A percentile compares a stretch with the other conserved stretches of the same genome.
These are phyloP conservation scores for Drosophila fulvimacula DNA, from an alignment of 2,888 invertebrate genomes.

Conservation along the genomic window DNA sequence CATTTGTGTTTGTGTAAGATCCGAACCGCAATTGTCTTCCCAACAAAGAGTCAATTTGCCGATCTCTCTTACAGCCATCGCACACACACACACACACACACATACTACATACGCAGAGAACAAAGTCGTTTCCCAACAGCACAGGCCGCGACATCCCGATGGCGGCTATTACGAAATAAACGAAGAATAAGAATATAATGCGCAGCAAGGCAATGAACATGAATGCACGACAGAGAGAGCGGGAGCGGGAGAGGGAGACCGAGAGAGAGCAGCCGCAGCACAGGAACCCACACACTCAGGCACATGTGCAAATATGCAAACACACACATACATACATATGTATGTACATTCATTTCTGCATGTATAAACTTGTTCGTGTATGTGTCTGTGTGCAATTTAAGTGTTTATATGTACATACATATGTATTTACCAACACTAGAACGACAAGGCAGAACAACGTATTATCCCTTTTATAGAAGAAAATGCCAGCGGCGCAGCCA, in stretches of 20 bases:
- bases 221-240: constrained; percentile 11
- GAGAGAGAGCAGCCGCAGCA: constrained; percentile 2
- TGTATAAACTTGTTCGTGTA: constrained; percentile 6
- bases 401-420: not conserved
- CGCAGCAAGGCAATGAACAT: constrained; percentile 37
- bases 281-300: constrained; percentile 18
- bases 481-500: constrained; percentile 65
- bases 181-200: constrained; percentile 60
- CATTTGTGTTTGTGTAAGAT: not conserved
- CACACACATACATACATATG: not conserved
- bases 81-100: not conserved
- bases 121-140: constrained; percentile 13
- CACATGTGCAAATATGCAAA: constrained; percentile 1
- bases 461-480: constrained; percentile 76
- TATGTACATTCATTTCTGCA: constrained; percentile 3
- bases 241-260: not conserved
- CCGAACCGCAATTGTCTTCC: not conserved
- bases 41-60: constrained; percentile 48
- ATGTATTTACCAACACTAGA: constrained; percentile 26
- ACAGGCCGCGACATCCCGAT: constrained; percentile 34
- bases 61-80: constrained; percentile 14
- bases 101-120: constrained; percentile 2
- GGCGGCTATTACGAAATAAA: constrained; percentile 77
- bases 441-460: constrained; percentile 46
- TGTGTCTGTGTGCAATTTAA: constrained; percentile 11